These are phyloP conservation scores for Endotricha flammealis DNA, from an alignment of 2,888 invertebrate species.

Conservation along the genomic window DNA sequence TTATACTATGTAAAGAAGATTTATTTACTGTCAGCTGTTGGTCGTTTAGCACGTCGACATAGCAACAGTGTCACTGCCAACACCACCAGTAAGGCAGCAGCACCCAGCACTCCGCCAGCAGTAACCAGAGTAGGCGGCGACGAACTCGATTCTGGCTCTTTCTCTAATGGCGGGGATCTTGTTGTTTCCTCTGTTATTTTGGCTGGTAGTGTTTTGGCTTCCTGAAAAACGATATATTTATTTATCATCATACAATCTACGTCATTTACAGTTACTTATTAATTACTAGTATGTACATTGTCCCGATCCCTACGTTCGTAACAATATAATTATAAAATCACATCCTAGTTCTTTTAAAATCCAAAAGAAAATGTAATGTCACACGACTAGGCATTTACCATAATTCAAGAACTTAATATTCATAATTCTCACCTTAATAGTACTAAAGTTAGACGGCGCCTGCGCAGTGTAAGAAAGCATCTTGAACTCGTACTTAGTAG, in stretches of 20 bases:
- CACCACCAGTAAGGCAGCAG: constrained; percentile 48
- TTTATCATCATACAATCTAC: too few relatives aligned
- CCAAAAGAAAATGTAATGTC: too few relatives aligned
- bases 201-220: constrained; percentile 35
- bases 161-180: constrained; percentile 31
- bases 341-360: too few relatives aligned
- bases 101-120: constrained; percentile 63
- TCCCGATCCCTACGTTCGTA: too few relatives aligned
- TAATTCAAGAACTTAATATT: too few relatives aligned
- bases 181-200: constrained; percentile 19
- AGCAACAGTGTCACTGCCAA: constrained; percentile 51
- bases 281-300: too few relatives aligned
- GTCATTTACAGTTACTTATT: too few relatives aligned
- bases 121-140: constrained; percentile 53
- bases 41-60: constrained; percentile 54
- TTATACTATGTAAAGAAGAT: too few relatives aligned
- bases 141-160: constrained; percentile 28
- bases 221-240: too few relatives aligned
- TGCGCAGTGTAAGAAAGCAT: constrained; percentile 92
- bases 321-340: too few relatives aligned
- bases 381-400: too few relatives aligned
- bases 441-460: constrained; percentile 88
- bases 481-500: constrained; percentile 93
- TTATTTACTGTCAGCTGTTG: constrained; percentile 48
- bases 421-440: constrained; percentile 43